These are phyloP conservation scores for Reinhardtius hippoglossoides DNA, from an alignment of 2,113 vertebrate genomes.

Conservation along the genomic window DNA sequence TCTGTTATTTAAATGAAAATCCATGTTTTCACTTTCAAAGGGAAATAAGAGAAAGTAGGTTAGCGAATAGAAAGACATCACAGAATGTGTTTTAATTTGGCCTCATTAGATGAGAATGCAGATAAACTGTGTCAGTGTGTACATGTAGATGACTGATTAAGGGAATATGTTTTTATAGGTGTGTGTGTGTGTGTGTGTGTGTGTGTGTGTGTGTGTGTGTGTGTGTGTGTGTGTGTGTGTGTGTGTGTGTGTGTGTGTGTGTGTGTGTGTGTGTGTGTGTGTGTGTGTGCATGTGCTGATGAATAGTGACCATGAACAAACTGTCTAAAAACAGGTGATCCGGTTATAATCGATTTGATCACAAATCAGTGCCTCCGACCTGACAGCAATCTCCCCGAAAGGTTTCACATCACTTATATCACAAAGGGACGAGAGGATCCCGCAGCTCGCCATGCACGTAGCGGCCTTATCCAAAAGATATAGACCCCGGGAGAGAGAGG, in stretches of 20 bases:
- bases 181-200: background rate
- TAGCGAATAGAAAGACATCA: slow-evolving; percentile 51
- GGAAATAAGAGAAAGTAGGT: slow-evolving; percentile 72
- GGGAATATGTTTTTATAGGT: slow-evolving; percentile 4
- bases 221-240: too few species aligned
- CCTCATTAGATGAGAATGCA: slow-evolving; percentile 66
- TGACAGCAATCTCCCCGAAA: slow-evolving; percentile 49
- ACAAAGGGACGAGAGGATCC: slow-evolving; percentile 12
- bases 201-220: too few species aligned
- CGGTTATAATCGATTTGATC: slow-evolving; percentile 61
- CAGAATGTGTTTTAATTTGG: slow-evolving; percentile 39
- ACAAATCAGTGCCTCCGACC: slow-evolving; percentile 56
- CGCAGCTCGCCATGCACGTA: background rate
- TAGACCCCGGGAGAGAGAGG: background rate
- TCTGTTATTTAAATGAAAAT: slow-evolving; percentile 66
- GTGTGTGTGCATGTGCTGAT: too few species aligned
- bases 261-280: too few species aligned
- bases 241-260: too few species aligned
- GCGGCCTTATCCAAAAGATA: slow-evolving; percentile 38
- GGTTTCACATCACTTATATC: slow-evolving; percentile 27
- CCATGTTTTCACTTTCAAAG: slow-evolving; percentile 63
- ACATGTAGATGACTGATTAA: slow-evolving; percentile 28
- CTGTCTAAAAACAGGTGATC: slow-evolving; percentile 48
- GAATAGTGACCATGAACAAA: slow-evolving; percentile 30
- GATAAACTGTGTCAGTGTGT: slow-evolving; percentile 49